Evolutionary conservation across 2,888 invertebrate genomes (phyloP).

Genomic region (Neoitamus cyanurus): DNA sequence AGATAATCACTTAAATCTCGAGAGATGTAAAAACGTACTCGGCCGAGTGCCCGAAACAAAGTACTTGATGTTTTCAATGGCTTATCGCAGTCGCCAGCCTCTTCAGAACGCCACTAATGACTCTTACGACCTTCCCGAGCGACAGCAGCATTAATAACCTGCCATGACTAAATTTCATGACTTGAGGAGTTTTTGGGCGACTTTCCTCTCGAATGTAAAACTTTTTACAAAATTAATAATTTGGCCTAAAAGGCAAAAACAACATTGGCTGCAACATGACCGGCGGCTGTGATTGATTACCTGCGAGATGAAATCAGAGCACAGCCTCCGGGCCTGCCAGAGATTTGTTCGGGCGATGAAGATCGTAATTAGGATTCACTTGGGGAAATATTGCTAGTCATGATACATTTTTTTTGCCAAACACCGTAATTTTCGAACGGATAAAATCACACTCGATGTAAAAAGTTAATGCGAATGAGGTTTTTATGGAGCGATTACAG

Average conservation of each 20-base stretch:
- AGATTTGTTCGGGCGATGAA: not conserved
- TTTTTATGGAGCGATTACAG: not conserved
- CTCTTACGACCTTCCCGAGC: not conserved
- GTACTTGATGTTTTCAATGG: not conserved
- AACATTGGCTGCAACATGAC: not conserved
- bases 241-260: slow-evolving; percentile 22
- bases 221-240: not conserved
- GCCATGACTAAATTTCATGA: slow-evolving; percentile 1
- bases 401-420: not conserved
- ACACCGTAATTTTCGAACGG: not conserved
- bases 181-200: not conserved
- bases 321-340: not conserved
- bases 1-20: not conserved
- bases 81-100: not conserved
- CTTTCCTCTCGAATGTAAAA: not conserved
- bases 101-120: not conserved
- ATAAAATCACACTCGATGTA: not conserved
- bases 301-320: slow-evolving; percentile 20
- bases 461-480: not conserved
- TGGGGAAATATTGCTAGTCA: not conserved
- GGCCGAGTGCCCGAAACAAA: not conserved
- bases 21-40: not conserved
- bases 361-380: slow-evolving; percentile 28
- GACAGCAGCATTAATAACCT: not conserved
- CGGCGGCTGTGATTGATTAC: slow-evolving; percentile 30